phyloP scores from a whole-genome alignment of 2,113 vertebrate species.

The Nibea coibor region DNA sequence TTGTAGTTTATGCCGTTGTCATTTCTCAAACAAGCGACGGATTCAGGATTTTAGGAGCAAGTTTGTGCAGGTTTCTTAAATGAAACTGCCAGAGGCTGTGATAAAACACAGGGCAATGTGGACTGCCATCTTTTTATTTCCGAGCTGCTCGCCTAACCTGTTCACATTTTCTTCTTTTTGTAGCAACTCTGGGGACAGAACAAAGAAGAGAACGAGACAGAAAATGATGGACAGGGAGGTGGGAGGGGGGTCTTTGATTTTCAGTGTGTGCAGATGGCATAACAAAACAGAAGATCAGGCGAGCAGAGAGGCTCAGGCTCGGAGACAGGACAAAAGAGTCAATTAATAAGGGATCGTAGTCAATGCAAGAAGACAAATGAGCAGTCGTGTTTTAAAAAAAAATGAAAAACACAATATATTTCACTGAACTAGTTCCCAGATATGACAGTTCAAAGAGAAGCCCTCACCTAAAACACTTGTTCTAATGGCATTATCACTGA shows the following conservation, averaged over 20 bases:
- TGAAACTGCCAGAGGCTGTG: conserved; percentile 1
- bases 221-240: neutral
- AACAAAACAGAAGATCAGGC: conserved; percentile 57
- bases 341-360: conserved; percentile 57
- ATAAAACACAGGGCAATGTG: neutral
- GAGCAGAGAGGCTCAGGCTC: conserved; percentile 30
- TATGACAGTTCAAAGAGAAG: conserved; percentile 54
- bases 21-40: neutral
- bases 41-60: neutral
- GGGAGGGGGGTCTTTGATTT: conserved; percentile 35
- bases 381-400: conserved; percentile 7
- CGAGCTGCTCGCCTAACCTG: neutral
- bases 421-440: conserved; percentile 20
- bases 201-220: conserved; percentile 21
- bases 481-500: conserved; percentile 27
- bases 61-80: neutral
- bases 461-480: conserved; percentile 46
- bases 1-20: neutral
- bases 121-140: conserved; percentile 2
- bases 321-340: conserved; percentile 58
- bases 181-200: conserved; percentile 24
- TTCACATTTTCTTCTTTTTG: neutral
- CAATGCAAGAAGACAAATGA: conserved; percentile 41
- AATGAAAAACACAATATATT: neutral
- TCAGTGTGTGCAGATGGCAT: conserved; percentile 56